These are phyloP conservation scores for Sinotaia quadrata DNA, from an alignment of 2,888 invertebrate species.

Conservation along the genomic window DNA sequence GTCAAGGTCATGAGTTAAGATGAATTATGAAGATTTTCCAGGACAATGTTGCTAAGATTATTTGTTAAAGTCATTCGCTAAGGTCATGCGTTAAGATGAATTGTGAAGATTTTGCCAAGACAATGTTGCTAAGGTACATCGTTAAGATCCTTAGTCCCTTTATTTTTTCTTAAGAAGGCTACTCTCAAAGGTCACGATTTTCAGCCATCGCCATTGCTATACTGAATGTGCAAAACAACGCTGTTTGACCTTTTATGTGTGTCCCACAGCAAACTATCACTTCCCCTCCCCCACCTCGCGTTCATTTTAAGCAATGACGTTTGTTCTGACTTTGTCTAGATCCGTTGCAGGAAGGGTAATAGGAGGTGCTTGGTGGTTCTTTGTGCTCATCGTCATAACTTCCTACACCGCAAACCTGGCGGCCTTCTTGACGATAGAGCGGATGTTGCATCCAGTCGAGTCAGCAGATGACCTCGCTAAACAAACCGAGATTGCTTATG, in stretches of 20 bases:
- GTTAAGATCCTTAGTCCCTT: no score
- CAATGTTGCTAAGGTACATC: no score
- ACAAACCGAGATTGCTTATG: constrained; percentile 77
- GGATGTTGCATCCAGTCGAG: constrained; percentile 94
- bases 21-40: no score
- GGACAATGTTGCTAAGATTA: no score
- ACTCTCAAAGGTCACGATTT: no score
- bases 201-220: no score
- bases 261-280: neutral
- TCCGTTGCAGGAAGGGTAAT: constrained; percentile 94
- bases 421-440: constrained; percentile 90
- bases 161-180: no score
- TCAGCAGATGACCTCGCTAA: constrained; percentile 91
- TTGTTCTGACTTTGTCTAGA: constrained; percentile 74
- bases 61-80: no score
- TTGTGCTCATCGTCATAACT: constrained; percentile 95
- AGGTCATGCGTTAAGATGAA: no score
- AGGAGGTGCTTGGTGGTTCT: constrained; percentile 99
- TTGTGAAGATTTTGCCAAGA: no score
- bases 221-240: no score
- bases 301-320: neutral
- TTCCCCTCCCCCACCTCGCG: neutral
- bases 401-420: constrained; percentile 97
- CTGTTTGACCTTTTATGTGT: neutral
- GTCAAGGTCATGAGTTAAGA: no score